A percentile compares a stretch with the other conserved stretches of the same genome.
phyloP scores from a whole-genome alignment of 2,113 vertebrate species.

The Parus major region DNA sequence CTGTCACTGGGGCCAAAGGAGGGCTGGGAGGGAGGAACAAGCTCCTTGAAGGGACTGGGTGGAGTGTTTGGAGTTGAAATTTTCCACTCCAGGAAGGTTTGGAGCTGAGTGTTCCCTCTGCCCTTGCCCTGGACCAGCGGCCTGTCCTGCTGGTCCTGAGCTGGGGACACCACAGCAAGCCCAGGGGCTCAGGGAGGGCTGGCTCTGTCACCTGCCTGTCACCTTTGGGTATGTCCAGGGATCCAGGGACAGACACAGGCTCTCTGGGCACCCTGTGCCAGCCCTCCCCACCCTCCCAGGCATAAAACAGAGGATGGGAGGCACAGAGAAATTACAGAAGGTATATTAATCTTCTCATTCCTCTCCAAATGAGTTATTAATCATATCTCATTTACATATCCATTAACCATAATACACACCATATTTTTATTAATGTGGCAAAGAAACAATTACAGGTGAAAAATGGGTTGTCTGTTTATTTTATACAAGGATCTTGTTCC shows the following conservation, averaged over 20 bases:
- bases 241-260: not conserved
- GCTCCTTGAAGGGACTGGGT: rapidly evolving
- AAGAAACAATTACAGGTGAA: slow-evolving; percentile 54
- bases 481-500: not conserved
- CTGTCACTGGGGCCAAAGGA: not conserved
- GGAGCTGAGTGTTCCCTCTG: not conserved
- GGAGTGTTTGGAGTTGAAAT: too few species aligned
- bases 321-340: not conserved
- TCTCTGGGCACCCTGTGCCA: not conserved
- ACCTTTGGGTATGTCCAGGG: not conserved
- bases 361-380: slow-evolving; percentile 45
- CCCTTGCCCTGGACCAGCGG: not conserved
- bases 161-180: not conserved
- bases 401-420: slow-evolving; percentile 11
- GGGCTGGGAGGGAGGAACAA: not conserved
- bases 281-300: not conserved
- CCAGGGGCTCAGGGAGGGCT: not conserved
- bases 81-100: not conserved
- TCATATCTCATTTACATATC: slow-evolving; percentile 50
- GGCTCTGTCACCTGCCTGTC: not conserved
- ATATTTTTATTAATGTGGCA: slow-evolving; percentile 43
- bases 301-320: not conserved
- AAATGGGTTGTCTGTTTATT: slow-evolving; percentile 34
- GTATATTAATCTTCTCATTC: slow-evolving; percentile 25
- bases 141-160: not conserved